Conservation (phyloP, 1,140 invertebrate species). For the Lasioglossum albipes region DNA sequence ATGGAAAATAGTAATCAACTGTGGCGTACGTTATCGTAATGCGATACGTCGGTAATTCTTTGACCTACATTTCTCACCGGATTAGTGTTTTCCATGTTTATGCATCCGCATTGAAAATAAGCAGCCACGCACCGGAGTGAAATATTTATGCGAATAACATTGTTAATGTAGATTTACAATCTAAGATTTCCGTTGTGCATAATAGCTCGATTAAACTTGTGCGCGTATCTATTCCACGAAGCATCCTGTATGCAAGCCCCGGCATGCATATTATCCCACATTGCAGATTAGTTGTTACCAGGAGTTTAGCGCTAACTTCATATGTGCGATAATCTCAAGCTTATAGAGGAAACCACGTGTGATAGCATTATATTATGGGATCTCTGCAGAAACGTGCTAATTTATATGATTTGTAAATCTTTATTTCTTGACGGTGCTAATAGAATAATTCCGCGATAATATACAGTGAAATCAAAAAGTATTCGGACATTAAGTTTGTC, state of each 20-base stretch:
- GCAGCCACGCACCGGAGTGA: no score
- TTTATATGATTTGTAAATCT: background rate
- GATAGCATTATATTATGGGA: conserved; percentile 5
- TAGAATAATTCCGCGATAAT: no score
- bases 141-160: background rate
- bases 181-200: background rate
- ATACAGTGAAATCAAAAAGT: no score
- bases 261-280: conserved; percentile 28
- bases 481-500: no score
- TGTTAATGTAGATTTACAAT: background rate
- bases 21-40: background rate
- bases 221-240: conserved; percentile 24
- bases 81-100: background rate
- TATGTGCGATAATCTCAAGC: conserved; percentile 29
- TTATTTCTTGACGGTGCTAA: background rate
- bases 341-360: conserved; percentile 31
- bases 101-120: background rate
- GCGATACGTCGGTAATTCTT: background rate
- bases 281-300: conserved; percentile 44
- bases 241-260: conserved; percentile 23
- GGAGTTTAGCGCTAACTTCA: conserved; percentile 40
- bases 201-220: conserved; percentile 16
- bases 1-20: background rate
- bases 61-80: background rate
- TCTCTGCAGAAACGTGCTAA: background rate